A percentile compares a stretch with the other conserved stretches of the same genome.
Conservation (phyloP, 2,797 vertebrate species). For the Alca torda region DNA sequence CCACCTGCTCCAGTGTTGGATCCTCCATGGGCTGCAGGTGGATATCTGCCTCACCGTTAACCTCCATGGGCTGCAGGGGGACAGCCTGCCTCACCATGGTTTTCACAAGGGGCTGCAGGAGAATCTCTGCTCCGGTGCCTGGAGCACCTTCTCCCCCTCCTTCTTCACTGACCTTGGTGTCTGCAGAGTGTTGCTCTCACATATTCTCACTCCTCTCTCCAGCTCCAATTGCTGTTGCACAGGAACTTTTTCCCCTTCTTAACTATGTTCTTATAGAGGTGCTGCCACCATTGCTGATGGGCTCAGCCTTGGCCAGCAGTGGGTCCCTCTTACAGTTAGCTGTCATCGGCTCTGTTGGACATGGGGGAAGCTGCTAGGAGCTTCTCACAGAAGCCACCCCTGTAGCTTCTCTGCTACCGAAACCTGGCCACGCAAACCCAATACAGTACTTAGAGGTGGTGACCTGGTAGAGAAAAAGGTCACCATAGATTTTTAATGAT, state of each 20-base stretch:
- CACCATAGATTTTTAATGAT: neutral
- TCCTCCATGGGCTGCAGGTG: neutral
- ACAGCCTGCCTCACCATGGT: neutral
- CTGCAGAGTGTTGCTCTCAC: neutral
- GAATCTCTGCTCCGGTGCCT: neutral
- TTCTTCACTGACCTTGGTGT: neutral
- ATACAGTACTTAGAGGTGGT: neutral
- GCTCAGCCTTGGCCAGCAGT: neutral
- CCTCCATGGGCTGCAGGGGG: neutral
- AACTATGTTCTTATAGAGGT: neutral
- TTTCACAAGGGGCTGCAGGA: neutral
- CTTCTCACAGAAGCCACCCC: neutral
- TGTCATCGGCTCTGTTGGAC: neutral
- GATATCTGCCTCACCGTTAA: neutral
- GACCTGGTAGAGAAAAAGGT: neutral
- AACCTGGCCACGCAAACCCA: neutral
- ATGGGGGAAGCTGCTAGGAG: neutral
- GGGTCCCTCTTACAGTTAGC: neutral
- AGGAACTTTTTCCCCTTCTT: neutral
- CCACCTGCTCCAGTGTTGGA: neutral
- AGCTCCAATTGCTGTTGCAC: neutral
- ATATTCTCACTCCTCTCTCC: neutral
- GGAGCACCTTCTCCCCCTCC: neutral
- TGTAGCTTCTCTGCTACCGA: neutral
- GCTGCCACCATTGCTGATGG: neutral